Conservation (phyloP, 1,140 invertebrate genomes). For the Trissolcus basalis region DNA sequence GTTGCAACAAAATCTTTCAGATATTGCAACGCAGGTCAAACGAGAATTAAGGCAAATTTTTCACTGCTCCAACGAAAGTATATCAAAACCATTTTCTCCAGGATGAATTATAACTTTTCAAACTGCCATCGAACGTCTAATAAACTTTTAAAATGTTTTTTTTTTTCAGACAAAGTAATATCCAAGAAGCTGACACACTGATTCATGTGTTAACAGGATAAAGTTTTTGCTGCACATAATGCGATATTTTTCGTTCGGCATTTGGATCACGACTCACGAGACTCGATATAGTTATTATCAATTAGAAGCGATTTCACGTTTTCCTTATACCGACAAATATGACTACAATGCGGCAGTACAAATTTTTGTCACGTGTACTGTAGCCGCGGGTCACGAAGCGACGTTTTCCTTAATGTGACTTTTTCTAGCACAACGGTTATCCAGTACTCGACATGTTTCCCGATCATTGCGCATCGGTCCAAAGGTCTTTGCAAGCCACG, state of each 20-base stretch:
- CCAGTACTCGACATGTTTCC: constrained; percentile 24
- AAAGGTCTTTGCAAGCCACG: constrained; percentile 2
- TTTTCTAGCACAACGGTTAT: constrained; percentile 12
- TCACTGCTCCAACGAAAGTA: no score
- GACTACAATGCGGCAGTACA: neutral
- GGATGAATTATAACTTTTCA: no score
- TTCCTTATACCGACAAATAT: constrained; percentile 5
- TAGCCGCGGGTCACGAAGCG: constrained; percentile 23
- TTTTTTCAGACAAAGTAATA: no score
- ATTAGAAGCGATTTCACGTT: neutral
- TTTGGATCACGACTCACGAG: neutral
- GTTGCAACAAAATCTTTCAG: no score
- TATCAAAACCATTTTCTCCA: no score
- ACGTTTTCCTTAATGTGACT: constrained; percentile 33
- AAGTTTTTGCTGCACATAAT: neutral
- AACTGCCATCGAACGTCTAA: no score
- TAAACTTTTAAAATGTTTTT: no score
- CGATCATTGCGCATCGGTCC: constrained; percentile 23
- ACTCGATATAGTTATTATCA: constrained; percentile 3
- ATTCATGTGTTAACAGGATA: no score
- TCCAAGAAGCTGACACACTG: no score
- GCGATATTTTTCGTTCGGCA: neutral
- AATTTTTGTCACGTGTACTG: constrained; percentile 13
- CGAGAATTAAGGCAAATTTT: no score
- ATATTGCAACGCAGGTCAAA: no score